Percentiles rank a stretch among this genome's conserved stretches.
These are phyloP conservation scores for Clarias platycephalus DNA, from an alignment of 2,797 vertebrate species.

Conservation along the genomic window DNA sequence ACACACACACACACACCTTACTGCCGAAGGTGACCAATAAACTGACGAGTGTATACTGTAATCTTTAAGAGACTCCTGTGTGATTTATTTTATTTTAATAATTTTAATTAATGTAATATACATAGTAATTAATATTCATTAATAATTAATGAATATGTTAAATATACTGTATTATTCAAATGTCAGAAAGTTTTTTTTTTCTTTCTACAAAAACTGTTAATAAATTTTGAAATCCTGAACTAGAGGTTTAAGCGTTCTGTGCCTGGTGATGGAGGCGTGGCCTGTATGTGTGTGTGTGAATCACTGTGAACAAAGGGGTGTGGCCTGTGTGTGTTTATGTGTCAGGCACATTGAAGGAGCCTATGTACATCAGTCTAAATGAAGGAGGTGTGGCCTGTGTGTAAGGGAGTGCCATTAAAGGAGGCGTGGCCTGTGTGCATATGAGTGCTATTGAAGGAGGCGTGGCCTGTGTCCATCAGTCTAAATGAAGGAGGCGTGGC, in stretches of 20 bases:
- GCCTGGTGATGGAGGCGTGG: neutral
- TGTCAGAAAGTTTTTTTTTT: neutral
- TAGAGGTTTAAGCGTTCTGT: neutral
- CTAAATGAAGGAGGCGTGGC: neutral
- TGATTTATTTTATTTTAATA: conserved; percentile 50
- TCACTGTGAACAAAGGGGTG: neutral
- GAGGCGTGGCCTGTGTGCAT: neutral
- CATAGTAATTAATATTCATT: neutral
- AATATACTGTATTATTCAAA: neutral
- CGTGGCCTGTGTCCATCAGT: neutral
- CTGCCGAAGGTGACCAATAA: conserved; percentile 73
- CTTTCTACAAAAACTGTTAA: neutral
- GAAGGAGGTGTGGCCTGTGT: neutral
- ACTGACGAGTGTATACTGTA: conserved; percentile 61
- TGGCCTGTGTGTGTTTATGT: neutral
- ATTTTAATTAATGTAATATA: neutral
- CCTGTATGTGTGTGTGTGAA: neutral
- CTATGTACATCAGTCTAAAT: neutral
- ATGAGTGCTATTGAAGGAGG: neutral
- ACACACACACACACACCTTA: conserved; percentile 63
- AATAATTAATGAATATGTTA: neutral
- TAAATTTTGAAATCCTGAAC: neutral
- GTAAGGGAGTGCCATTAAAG: neutral
- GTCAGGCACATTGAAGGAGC: too few relatives aligned
- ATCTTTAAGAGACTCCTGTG: conserved; percentile 48